These are phyloP conservation scores for Paedocypris sp. DNA, from an alignment of 2,113 vertebrate genomes.

Conservation along the genomic window DNA sequence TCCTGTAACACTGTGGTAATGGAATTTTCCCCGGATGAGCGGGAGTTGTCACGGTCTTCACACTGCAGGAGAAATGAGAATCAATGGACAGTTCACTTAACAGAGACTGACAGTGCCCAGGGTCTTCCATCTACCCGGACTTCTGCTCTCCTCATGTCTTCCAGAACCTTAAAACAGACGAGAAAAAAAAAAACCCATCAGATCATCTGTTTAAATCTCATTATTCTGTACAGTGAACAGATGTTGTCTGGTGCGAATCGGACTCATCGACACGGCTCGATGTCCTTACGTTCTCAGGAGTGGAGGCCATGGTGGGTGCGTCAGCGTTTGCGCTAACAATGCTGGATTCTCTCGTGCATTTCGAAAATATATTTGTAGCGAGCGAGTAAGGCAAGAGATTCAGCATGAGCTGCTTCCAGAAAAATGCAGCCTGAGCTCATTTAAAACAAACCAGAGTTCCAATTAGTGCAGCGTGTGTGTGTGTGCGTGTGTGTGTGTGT, in stretches of 20 bases:
- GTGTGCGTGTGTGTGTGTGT: not conserved
- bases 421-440: not conserved
- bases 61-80: constrained; percentile 33
- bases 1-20: constrained; percentile 53
- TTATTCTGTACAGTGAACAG: not conserved
- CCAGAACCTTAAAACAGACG: not conserved
- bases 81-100: constrained; percentile 24
- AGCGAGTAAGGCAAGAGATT: too few relatives aligned
- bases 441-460: not conserved
- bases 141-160: not conserved
- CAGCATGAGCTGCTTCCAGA: too few relatives aligned
- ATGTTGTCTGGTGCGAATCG: not conserved
- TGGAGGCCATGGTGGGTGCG: not conserved
- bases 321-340: too few relatives aligned
- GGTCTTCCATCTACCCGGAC: not conserved
- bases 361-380: too few relatives aligned
- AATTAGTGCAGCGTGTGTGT: not conserved
- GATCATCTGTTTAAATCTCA: constrained; percentile 1
- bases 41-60: constrained; percentile 47
- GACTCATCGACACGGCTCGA: not conserved
- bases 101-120: constrained; percentile 32
- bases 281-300: not conserved
- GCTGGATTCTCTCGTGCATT: too few relatives aligned
- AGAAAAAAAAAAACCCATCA: not conserved
- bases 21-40: constrained; percentile 60